Base-by-base conservation (phyloP, 2,888 invertebrate species). In the Teinopalpus imperialis region DNA sequence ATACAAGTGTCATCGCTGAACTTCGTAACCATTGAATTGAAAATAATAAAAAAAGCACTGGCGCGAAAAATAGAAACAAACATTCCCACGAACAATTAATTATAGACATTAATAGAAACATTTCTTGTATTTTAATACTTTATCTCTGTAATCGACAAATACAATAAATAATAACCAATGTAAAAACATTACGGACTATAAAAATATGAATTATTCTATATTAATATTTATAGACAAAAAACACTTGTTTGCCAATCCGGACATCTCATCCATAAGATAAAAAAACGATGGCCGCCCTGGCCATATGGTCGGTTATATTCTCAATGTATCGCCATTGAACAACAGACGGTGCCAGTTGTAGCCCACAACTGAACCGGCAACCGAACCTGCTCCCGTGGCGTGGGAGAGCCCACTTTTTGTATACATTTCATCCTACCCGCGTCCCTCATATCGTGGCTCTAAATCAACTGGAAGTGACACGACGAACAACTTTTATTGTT, bases 341-440 rank as follows among this genome's bases (percentile, higher is more conserved):
- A 41, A 26, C 24, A 27, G 16, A 14, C 30, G 21, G 26, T 5
- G 10, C 8, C 13, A 23, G 35, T 27, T 39, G 30, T 41, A 8
- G 9, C 10, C 31, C 31, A 24, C 39, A 32, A 39, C 20, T 49
- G 35, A 23, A 34, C 12, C 50, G 42, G 39, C 51, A 49, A 51
- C 45, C 49, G 49, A 60, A 64, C 58, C 53, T 45, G 56, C 54
- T 56, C 51, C 41, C 21, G 34, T 8, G 35, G 56, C 69, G 69
- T 69, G 69, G 63, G 69, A 69, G 54, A 54, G 47, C 27, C 44
- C 29, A 49, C 54, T 66, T 69, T 69, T 69, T 67, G 53, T 61
- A 30, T 26, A 29, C 35, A 30, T 31, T 31, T 36, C 29, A 24
- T 60, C 61, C 61, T 49, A 51, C 42, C 44, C 34, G 32, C 26